Evolutionary conservation across 2,113 vertebrate genomes (phyloP).

Genomic region (Rhabdornis inornatus): DNA sequence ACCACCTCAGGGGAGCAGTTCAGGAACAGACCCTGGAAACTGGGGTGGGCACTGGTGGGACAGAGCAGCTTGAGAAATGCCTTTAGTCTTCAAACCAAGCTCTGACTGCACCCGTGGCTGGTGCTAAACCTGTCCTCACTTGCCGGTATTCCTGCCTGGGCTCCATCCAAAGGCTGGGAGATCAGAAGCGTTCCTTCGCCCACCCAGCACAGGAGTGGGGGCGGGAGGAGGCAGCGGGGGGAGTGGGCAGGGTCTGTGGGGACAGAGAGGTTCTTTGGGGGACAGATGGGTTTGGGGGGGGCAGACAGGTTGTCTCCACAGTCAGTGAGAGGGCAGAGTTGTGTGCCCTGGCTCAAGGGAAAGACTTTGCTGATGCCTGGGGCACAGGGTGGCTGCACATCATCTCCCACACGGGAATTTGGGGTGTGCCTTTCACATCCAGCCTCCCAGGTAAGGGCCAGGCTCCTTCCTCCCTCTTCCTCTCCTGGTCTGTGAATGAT

Average conservation of each 20-base stretch:
- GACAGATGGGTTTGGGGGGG: neutral
- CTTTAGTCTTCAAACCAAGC: neutral
- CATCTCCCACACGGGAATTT: neutral
- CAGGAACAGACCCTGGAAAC: neutral
- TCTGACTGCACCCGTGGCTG: neutral
- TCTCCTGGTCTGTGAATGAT: neutral
- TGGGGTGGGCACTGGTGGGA: neutral
- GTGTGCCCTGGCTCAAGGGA: neutral
- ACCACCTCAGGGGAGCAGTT: neutral
- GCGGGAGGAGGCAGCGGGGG: neutral
- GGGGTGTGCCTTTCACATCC: neutral
- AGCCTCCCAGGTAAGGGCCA: accelerated
- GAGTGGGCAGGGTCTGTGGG: neutral
- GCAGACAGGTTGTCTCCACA: neutral
- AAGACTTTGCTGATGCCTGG: neutral
- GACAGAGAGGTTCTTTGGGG: neutral
- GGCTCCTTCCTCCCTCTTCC: neutral
- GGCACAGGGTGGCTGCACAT: neutral
- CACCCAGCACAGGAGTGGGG: neutral
- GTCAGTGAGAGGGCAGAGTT: neutral
- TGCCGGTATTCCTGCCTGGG: neutral
- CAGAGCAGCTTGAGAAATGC: neutral
- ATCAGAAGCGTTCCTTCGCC: neutral
- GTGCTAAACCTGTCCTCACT: neutral
- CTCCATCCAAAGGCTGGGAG: neutral